A percentile compares a stretch with the other conserved stretches of the same genome.
Evolutionary conservation across 2,888 invertebrate genomes (phyloP).

Genomic region (Eristalis arbustorum): DNA sequence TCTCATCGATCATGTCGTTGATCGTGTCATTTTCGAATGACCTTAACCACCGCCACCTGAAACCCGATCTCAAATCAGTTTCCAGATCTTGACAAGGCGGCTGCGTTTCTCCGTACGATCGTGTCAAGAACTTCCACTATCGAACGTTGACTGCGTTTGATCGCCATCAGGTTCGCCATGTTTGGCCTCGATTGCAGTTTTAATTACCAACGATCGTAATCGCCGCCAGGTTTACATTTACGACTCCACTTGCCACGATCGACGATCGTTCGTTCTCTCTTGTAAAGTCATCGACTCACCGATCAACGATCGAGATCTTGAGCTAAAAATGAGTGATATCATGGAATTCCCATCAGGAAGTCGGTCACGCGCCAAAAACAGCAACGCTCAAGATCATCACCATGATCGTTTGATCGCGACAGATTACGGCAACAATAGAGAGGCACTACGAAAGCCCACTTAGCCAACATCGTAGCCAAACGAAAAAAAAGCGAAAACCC

Average conservation of each 20-base stretch:
- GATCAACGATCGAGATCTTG: background rate
- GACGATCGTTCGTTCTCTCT: background rate
- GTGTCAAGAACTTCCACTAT: background rate
- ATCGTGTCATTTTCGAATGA: background rate
- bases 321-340: too few relatives aligned
- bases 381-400: background rate
- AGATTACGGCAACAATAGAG: background rate
- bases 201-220: background rate
- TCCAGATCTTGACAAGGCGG: background rate
- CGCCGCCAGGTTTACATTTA: background rate
- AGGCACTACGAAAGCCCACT: background rate
- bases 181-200: background rate
- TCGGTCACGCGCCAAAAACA: background rate
- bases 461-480: background rate
- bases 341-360: background rate
- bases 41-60: background rate
- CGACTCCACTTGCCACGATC: background rate
- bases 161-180: background rate
- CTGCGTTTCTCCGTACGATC: background rate
- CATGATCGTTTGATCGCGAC: background rate
- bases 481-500: background rate
- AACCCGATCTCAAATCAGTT: background rate
- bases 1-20: too few relatives aligned
- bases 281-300: background rate
- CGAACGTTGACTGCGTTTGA: background rate